These are phyloP conservation scores for Heliconius nattereri DNA, from an alignment of 1,140 invertebrate genomes.

Conservation along the genomic window DNA sequence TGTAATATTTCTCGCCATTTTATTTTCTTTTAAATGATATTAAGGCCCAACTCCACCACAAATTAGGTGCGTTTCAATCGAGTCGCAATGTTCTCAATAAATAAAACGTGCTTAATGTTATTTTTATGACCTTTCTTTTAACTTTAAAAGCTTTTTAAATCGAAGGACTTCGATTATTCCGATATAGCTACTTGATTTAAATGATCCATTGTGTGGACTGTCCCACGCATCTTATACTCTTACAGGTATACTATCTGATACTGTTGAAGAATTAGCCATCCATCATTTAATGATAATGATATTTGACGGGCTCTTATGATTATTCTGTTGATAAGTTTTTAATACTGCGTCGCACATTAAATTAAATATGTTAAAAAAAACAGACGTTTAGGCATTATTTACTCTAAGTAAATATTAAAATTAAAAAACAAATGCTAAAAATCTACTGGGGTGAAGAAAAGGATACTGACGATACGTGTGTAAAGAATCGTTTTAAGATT, in stretches of 20 bases:
- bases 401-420: too few relatives aligned
- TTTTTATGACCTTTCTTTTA: constrained; percentile 31
- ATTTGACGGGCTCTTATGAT: constrained; percentile 76
- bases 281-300: constrained; percentile 77
- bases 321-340: constrained; percentile 55
- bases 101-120: constrained; percentile 23
- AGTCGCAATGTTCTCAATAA: not conserved
- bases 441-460: too few relatives aligned
- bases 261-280: constrained; percentile 75
- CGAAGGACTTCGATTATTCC: constrained; percentile 49
- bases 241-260: constrained; percentile 69
- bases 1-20: too few relatives aligned
- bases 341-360: constrained; percentile 15
- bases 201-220: constrained; percentile 68
- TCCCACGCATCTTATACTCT: constrained; percentile 72
- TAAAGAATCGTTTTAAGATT: too few relatives aligned
- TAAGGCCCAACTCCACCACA: too few relatives aligned
- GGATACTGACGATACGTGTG: too few relatives aligned
- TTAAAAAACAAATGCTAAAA: too few relatives aligned
- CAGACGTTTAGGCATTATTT: too few relatives aligned
- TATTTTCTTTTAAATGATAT: too few relatives aligned
- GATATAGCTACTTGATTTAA: constrained; percentile 60
- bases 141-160: constrained; percentile 37
- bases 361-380: not conserved
- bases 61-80: too few relatives aligned